Percentiles rank a stretch among this genome's conserved stretches.
Evolutionary conservation across 2,888 invertebrate species (phyloP).

Genomic region (Liopterus haemorrhoidalis): DNA sequence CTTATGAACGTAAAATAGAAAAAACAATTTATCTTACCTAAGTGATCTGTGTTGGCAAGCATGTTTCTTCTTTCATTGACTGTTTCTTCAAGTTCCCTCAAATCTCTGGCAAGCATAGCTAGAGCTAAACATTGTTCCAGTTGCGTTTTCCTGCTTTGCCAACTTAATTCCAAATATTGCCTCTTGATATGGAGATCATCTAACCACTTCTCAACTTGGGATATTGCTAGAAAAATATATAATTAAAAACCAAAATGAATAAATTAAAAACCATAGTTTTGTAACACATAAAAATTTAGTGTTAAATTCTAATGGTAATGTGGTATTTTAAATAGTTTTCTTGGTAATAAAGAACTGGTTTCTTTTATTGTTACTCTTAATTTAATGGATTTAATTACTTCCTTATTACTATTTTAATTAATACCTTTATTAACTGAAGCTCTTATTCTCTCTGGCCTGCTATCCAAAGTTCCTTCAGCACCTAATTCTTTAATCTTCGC

Average conservation of each 20-base stretch:
- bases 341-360: too few relatives aligned
- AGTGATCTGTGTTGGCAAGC: slow-evolving; percentile 53
- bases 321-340: too few relatives aligned
- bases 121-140: slow-evolving; percentile 73
- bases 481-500: slow-evolving; percentile 69
- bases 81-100: slow-evolving; percentile 58
- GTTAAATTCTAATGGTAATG: too few relatives aligned
- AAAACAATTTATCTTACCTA: slow-evolving; percentile 44
- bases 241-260: slow-evolving; percentile 8
- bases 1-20: too few relatives aligned
- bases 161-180: slow-evolving; percentile 62
- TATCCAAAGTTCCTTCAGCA: slow-evolving; percentile 68
- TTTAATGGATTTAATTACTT: too few relatives aligned
- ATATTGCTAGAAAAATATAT: slow-evolving; percentile 49
- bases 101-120: slow-evolving; percentile 65
- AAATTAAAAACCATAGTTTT: too few relatives aligned
- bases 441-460: slow-evolving; percentile 57
- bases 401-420: too few relatives aligned
- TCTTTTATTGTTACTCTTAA: too few relatives aligned
- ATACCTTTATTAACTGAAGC: slow-evolving; percentile 47
- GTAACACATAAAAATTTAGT: too few relatives aligned
- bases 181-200: slow-evolving; percentile 71
- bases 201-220: slow-evolving; percentile 68
- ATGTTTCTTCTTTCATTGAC: slow-evolving; percentile 53
- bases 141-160: slow-evolving; percentile 64